Percentiles rank a stretch among this genome's conserved stretches.
Evolutionary conservation across 2,888 invertebrate genomes (phyloP).

Genomic region (Phengaris arion): DNA sequence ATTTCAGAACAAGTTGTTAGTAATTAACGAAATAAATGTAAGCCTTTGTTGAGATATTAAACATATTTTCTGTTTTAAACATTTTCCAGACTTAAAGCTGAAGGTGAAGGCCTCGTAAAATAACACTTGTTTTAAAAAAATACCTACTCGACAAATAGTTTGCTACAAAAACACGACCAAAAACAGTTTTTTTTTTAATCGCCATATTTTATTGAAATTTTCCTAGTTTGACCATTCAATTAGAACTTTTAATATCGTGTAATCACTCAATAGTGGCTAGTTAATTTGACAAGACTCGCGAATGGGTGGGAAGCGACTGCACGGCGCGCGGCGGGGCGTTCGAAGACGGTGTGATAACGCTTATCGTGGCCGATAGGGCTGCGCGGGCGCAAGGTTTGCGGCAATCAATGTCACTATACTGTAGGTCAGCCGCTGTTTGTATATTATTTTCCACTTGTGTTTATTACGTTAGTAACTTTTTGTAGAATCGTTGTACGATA

Average conservation of each 20-base stretch:
- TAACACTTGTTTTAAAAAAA: neutral
- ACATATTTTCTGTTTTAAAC: neutral
- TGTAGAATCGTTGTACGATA: conserved; percentile 3
- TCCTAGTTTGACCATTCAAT: no score
- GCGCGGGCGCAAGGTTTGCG: conserved; percentile 29
- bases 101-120: neutral
- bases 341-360: conserved; percentile 29
- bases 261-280: neutral
- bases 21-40: neutral
- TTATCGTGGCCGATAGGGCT: conserved; percentile 27
- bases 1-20: neutral
- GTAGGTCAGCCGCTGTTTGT: conserved; percentile 30
- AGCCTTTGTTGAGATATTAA: neutral
- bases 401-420: conserved; percentile 30
- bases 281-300: neutral
- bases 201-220: no score
- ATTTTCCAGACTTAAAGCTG: neutral
- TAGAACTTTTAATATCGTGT: no score
- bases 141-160: no score
- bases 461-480: conserved; percentile 5
- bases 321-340: neutral
- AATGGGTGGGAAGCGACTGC: neutral
- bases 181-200: no score
- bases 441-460: conserved; percentile 16
- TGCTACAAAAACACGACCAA: no score